phyloP scores from a whole-genome alignment of 2,888 invertebrate genomes.

The Colostygia pectinataria region DNA sequence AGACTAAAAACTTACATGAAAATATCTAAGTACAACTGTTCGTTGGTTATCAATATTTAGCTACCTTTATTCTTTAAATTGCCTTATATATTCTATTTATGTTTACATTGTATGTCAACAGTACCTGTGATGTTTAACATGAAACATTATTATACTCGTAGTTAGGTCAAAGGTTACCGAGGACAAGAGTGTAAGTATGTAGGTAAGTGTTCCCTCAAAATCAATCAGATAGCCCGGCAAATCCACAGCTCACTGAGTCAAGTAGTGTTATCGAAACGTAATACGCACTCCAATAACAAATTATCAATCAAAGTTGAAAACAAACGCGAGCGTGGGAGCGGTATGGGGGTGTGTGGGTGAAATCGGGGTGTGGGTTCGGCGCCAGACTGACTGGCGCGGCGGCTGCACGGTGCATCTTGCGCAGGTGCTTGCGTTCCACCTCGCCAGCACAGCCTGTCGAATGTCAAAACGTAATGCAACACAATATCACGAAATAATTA shows the following conservation, averaged over 20 bases:
- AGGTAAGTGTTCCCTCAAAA: too few relatives aligned
- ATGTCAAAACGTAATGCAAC: slow-evolving; percentile 7
- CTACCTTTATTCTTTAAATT: too few relatives aligned
- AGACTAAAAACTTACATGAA: too few relatives aligned
- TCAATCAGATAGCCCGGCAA: too few relatives aligned
- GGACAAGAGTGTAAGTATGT: too few relatives aligned
- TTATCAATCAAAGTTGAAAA: slow-evolving; percentile 83
- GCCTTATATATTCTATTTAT: too few relatives aligned
- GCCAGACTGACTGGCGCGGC: slow-evolving; percentile 79
- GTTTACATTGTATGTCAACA: neutral
- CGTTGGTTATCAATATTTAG: too few relatives aligned
- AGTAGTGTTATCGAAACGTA: slow-evolving; percentile 59
- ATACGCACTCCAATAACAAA: slow-evolving; percentile 78
- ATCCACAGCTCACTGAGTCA: slow-evolving; percentile 1
- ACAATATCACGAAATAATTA: neutral
- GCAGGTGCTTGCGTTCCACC: slow-evolving; percentile 62
- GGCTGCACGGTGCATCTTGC: slow-evolving; percentile 64
- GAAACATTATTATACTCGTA: neutral
- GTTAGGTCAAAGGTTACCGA: neutral
- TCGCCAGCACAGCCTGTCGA: slow-evolving; percentile 36
- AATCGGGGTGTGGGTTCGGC: slow-evolving; percentile 47
- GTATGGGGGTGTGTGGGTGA: slow-evolving; percentile 32
- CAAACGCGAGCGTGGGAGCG: slow-evolving; percentile 68
- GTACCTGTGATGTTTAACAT: neutral
- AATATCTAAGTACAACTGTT: too few relatives aligned